phyloP scores from a whole-genome alignment of 2,888 invertebrate genomes.

The Pheosia tremula region DNA sequence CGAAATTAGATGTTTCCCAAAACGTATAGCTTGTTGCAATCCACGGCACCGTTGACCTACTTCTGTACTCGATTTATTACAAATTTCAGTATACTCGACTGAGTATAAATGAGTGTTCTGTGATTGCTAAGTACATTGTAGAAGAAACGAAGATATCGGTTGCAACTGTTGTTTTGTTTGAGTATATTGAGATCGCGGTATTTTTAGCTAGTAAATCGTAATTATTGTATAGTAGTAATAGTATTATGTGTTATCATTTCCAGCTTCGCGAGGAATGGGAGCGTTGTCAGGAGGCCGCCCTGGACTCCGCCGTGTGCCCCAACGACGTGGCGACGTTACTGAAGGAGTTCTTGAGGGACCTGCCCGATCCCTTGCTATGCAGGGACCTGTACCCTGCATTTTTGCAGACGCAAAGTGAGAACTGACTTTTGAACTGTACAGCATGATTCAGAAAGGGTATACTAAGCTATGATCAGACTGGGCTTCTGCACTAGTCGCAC shows the following conservation, averaged over 20 bases:
- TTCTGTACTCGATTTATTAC: conserved; percentile 46
- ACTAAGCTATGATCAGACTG: too few species aligned
- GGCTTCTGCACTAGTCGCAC: too few species aligned
- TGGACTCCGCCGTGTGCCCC: conserved; percentile 93
- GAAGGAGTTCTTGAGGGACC: conserved; percentile 96
- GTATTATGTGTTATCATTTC: conserved; percentile 36
- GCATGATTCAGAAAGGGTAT: too few species aligned
- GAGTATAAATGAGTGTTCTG: conserved; percentile 4
- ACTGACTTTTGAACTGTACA: too few species aligned
- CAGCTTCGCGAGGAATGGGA: conserved; percentile 96
- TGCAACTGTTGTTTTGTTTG: background rate
- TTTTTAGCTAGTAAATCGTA: conserved; percentile 1
- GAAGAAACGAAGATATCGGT: background rate
- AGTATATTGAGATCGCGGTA: background rate
- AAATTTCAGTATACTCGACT: conserved; percentile 33
- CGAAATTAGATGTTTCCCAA: conserved; percentile 71
- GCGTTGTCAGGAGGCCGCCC: conserved; percentile 88
- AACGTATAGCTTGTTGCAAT: conserved; percentile 35
- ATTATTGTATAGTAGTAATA: background rate
- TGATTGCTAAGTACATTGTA: conserved; percentile 6
- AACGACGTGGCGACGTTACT: conserved; percentile 97
- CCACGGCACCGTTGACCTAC: conserved; percentile 51
- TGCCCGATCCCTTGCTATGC: conserved; percentile 96
- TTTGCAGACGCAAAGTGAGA: conserved; percentile 95
- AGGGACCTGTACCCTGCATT: conserved; percentile 95